These are phyloP conservation scores for Parasteatoda lunata DNA, from an alignment of 2,888 invertebrate genomes.

Conservation along the genomic window DNA sequence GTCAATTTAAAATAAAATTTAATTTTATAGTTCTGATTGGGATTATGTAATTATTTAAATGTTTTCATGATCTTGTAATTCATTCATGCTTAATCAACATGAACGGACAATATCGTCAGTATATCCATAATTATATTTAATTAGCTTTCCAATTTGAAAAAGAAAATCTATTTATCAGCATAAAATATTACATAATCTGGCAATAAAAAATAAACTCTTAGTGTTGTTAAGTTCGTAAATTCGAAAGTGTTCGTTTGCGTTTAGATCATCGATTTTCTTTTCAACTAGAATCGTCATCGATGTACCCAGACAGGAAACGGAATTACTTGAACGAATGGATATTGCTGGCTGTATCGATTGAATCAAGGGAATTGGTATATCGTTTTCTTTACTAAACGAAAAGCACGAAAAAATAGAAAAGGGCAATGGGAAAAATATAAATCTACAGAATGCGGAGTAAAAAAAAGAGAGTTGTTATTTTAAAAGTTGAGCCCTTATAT, in stretches of 20 bases:
- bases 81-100: too few relatives aligned
- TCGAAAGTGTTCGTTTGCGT: slow-evolving; percentile 27
- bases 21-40: too few relatives aligned
- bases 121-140: too few relatives aligned
- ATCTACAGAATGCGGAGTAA: slow-evolving; percentile 13
- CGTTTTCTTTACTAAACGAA: slow-evolving; percentile 45
- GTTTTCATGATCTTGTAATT: too few relatives aligned
- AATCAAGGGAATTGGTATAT: slow-evolving; percentile 58
- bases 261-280: slow-evolving; percentile 50
- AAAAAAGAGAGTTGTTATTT: slow-evolving; percentile 42
- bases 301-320: slow-evolving; percentile 33
- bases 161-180: too few relatives aligned
- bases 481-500: background rate
- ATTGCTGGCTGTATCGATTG: slow-evolving; percentile 56
- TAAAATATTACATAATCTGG: too few relatives aligned
- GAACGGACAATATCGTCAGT: too few relatives aligned
- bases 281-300: slow-evolving; percentile 54
- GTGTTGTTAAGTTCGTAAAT: slow-evolving; percentile 5
- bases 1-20: too few relatives aligned
- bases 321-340: slow-evolving; percentile 54
- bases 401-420: slow-evolving; percentile 30
- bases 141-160: too few relatives aligned
- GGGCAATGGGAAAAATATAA: slow-evolving; percentile 31
- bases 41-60: too few relatives aligned
- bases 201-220: background rate